A percentile compares a stretch with the other conserved stretches of the same genome.
phyloP scores from a whole-genome alignment of 2,888 invertebrate genomes.

The Drosophila rellima region DNA sequence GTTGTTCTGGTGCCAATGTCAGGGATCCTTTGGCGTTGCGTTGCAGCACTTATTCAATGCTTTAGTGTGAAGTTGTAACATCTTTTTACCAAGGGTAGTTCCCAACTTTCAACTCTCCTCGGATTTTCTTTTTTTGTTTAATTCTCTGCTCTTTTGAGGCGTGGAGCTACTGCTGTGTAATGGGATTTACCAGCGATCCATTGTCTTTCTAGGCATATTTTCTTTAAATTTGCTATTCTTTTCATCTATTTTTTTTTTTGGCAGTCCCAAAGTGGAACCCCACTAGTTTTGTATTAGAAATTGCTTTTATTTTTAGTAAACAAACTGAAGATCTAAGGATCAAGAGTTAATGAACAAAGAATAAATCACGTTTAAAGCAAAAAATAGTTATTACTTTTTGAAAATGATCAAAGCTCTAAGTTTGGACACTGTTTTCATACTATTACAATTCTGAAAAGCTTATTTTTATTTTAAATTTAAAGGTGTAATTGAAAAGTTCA shows the following conservation, averaged over 20 bases:
- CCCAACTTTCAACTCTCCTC: constrained; percentile 3
- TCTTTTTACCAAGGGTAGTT: constrained; percentile 51
- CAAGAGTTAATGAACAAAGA: neutral
- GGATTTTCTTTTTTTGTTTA: neutral
- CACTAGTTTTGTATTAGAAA: neutral
- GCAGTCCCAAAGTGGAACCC: neutral
- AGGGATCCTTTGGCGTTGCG: constrained; percentile 66
- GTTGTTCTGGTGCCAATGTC: constrained; percentile 63
- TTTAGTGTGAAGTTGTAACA: constrained; percentile 83
- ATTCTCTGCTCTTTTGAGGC: constrained; percentile 69
- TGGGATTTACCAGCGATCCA: constrained; percentile 64
- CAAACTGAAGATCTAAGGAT: neutral
- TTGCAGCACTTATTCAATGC: constrained; percentile 79
- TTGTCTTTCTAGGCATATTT: constrained; percentile 47
- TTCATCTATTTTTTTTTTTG: too few relatives aligned
- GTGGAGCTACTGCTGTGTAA: constrained; percentile 77
- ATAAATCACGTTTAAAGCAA: neutral
- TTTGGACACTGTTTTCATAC: too few relatives aligned
- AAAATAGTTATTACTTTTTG: too few relatives aligned
- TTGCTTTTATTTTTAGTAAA: neutral
- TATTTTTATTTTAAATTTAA: too few relatives aligned
- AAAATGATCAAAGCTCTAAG: too few relatives aligned
- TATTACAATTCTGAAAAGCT: too few relatives aligned
- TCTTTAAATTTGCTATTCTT: constrained; percentile 32
- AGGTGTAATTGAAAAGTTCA: neutral